Percentiles rank a stretch among this genome's conserved stretches.
Evolutionary conservation across 2,888 invertebrate genomes (phyloP).

Genomic region (Ormyrus thymus): DNA sequence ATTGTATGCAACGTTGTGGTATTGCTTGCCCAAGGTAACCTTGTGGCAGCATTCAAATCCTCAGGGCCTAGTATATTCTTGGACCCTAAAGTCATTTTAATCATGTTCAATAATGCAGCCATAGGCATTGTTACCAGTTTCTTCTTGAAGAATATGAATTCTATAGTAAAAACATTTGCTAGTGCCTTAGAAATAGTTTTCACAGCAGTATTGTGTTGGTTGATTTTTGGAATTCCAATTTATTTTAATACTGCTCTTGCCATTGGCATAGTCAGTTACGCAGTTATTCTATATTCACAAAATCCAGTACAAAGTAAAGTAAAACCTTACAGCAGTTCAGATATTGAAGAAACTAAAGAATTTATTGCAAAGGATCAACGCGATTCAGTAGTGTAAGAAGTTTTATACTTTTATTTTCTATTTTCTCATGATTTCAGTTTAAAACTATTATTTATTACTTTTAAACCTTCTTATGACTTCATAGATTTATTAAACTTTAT

Average conservation of each 20-base stretch:
- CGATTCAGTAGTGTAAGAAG: too few species aligned
- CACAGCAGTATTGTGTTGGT: slow-evolving; percentile 91
- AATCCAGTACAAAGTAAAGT: slow-evolving; percentile 83
- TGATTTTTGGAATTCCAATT: slow-evolving; percentile 90
- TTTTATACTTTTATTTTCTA: too few species aligned
- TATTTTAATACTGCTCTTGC: slow-evolving; percentile 88
- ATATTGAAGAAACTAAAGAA: slow-evolving; percentile 35
- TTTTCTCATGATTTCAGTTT: too few species aligned
- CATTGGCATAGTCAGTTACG: slow-evolving; percentile 87
- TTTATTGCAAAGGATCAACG: slow-evolving; percentile 29
- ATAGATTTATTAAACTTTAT: too few species aligned
- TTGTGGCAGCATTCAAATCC: slow-evolving; percentile 79
- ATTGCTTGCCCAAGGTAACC: slow-evolving; percentile 81
- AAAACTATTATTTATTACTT: too few species aligned
- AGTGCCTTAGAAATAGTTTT: slow-evolving; percentile 94
- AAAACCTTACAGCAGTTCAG: slow-evolving; percentile 40
- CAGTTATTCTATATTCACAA: slow-evolving; percentile 91
- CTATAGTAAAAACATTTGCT: slow-evolving; percentile 96
- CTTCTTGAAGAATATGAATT: slow-evolving; percentile 93
- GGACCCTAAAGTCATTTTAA: slow-evolving; percentile 84
- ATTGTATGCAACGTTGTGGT: slow-evolving; percentile 91
- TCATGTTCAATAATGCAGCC: slow-evolving; percentile 91
- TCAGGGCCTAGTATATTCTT: slow-evolving; percentile 77
- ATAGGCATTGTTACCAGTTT: slow-evolving; percentile 96
- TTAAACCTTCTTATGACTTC: too few species aligned